Conservation (phyloP, 2,888 invertebrate species). For the Brachypterus glaber region DNA sequence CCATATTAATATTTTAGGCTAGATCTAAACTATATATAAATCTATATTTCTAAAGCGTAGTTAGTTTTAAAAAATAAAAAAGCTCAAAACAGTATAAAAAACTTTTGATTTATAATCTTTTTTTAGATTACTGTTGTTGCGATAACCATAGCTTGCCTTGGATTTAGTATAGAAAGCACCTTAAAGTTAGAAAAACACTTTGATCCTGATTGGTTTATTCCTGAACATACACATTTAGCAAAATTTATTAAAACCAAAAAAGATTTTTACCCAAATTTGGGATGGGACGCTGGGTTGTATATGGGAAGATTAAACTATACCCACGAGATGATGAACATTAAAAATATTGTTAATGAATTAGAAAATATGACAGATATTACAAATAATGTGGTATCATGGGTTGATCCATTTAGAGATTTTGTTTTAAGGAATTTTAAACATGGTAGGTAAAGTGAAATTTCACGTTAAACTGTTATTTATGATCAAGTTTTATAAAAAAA, state of each 20-base stretch:
- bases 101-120: no score
- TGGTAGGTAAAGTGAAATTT: constrained; percentile 34
- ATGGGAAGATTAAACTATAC: constrained; percentile 59
- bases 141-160: constrained; percentile 50
- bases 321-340: constrained; percentile 49
- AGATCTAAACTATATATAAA: no score
- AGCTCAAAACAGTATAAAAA: neutral
- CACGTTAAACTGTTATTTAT: no score
- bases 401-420: constrained; percentile 54
- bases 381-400: constrained; percentile 52
- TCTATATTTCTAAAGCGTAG: constrained; percentile 1
- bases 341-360: constrained; percentile 46
- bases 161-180: constrained; percentile 53
- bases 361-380: constrained; percentile 46
- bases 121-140: constrained; percentile 48
- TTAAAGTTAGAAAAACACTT: constrained; percentile 64
- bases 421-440: constrained; percentile 47
- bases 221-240: constrained; percentile 54
- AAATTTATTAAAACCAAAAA: constrained; percentile 49
- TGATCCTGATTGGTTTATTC: constrained; percentile 72
- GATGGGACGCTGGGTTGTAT: constrained; percentile 54
- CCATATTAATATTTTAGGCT: no score
- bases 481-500: no score
- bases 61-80: neutral
- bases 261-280: constrained; percentile 56